Evolutionary conservation across 1,140 invertebrate genomes (phyloP).

Genomic region (Cecropterus lyciades): DNA sequence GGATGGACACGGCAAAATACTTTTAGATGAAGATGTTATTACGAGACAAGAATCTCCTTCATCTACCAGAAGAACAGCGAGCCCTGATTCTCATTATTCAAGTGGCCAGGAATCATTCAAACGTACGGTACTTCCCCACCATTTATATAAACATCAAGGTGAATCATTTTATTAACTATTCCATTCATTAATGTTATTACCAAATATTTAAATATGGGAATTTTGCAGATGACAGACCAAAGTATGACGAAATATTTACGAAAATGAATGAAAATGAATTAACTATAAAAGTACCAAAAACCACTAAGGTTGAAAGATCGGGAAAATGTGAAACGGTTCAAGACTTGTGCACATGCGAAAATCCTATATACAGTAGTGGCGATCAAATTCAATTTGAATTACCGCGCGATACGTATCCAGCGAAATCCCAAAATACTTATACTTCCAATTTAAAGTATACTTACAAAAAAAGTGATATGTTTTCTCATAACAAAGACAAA

Average conservation of each 20-base stretch:
- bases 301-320: slow-evolving; percentile 61
- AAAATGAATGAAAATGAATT: slow-evolving; percentile 76
- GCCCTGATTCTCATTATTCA: slow-evolving; percentile 58
- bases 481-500: slow-evolving; percentile 53
- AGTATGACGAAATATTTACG: slow-evolving; percentile 76
- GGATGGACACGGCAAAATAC: slow-evolving; percentile 71
- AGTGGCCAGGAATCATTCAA: slow-evolving; percentile 38
- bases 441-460: slow-evolving; percentile 73
- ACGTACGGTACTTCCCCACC: slow-evolving; percentile 28
- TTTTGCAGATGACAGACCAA: slow-evolving; percentile 55
- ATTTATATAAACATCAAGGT: slow-evolving; percentile 41
- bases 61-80: slow-evolving; percentile 45
- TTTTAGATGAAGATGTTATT: slow-evolving; percentile 70
- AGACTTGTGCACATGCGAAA: slow-evolving; percentile 70
- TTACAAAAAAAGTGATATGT: slow-evolving; percentile 54
- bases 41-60: slow-evolving; percentile 48
- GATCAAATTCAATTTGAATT: slow-evolving; percentile 76
- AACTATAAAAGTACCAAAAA: slow-evolving; percentile 74
- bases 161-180: slow-evolving; percentile 9
- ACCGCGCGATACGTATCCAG: slow-evolving; percentile 52
- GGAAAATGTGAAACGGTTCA: slow-evolving; percentile 72
- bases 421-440: slow-evolving; percentile 53
- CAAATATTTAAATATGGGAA: background rate
- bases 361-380: slow-evolving; percentile 62
- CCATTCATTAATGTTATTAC: slow-evolving; percentile 7